Evolutionary conservation across 2,888 invertebrate genomes (phyloP), one percentile per base, ranked within the genome.

Genomic region (Isotomurus palustris): DNA sequence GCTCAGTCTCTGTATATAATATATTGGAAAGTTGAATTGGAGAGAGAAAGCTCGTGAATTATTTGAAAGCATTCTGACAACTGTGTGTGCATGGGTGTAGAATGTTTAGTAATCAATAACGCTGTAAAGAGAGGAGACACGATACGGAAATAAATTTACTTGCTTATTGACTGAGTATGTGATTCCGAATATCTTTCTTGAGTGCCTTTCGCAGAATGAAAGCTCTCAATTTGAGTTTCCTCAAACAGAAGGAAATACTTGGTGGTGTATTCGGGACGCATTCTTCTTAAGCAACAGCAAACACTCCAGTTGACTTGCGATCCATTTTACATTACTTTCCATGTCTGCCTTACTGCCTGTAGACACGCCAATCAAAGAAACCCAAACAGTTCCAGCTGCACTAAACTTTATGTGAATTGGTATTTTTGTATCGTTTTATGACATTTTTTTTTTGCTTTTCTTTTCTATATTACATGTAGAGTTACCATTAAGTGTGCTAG

Each of bases 281-380:
- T n/a, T n/a, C n/a, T n/a, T n/a, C n/a, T n/a, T n/a, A n/a, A n/a
- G n/a, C n/a, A n/a, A n/a, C n/a, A n/a, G 10, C 50, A 58, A 53
- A 61, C 47, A 58, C 61, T 60, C 56, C 54, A 58, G 41, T 60
- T 60, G 58, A 58, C 58, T 62, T 48, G 19, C 56, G 58, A 62
- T 58, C 62, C 62, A 62, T 58, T 62, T 56, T 49, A 49, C 58
- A 62, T 62, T 50, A 38, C 50, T 50, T 60, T 60, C 60, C 56
- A 45, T 58, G 58, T 61, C 58, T 48, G 55, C 53, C 55, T 58
- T 62, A 62, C 56, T 58, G 56, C 62, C 45, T 41, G 53, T 28
- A 49, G 44, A 55, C 62, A 62, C 58, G 58, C 49, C 40, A 56
- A 45, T 36, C 38, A 45, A 45, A 54, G 50, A 25, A 40, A 38